Evolutionary conservation across 2,113 vertebrate species (phyloP), one percentile per base, ranked within the genome.

Genomic region (Grus americana): DNA sequence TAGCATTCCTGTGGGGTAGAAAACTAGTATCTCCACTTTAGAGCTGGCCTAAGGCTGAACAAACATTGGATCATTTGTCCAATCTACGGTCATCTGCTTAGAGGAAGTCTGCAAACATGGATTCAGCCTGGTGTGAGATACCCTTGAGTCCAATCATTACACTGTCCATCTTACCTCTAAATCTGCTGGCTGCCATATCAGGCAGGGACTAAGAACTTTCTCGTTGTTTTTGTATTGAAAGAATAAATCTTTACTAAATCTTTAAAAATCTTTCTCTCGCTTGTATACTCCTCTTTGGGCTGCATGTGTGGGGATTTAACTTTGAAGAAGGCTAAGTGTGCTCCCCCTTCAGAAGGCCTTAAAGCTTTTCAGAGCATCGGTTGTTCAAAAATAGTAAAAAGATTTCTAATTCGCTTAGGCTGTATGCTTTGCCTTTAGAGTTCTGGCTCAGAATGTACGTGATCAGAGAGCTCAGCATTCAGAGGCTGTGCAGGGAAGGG

Each of bases 391-490:
- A 20, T 40, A 57, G 22, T 18, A 57, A 24, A 58, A 76, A 66
- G 22, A 21, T 11, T 42, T 62, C 54, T 88, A 21, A 57, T 72
- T 67, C 3, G 0, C 26, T 49, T 26, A 26, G 11, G 27, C 22
- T 54, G 27, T 26, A 49, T 0, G 1, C 16, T 84, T 55, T 66
- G 42, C 34, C 38, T 81, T 67, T n/a, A 29, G 55, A 68, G 58
- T 62, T n/a, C 38, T 84, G 85, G n/a, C 36, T 21, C n/a, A 50
- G 49, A 54, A 62, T 0, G 0, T 55, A 57, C 8, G 11, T 0
- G 2, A 23, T 27, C 2, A 6, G 29, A 71, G 40, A 42, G 32
- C 58, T 72, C 46, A 34, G 40, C 24, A 55, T 79, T 38, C 82
- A 70, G 63, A 78, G n/a, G 36, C 46, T 2, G 0, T 40, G 30